Evolutionary conservation across 2,113 vertebrate species (phyloP).

Genomic region (Salvelinus sp.): DNA sequence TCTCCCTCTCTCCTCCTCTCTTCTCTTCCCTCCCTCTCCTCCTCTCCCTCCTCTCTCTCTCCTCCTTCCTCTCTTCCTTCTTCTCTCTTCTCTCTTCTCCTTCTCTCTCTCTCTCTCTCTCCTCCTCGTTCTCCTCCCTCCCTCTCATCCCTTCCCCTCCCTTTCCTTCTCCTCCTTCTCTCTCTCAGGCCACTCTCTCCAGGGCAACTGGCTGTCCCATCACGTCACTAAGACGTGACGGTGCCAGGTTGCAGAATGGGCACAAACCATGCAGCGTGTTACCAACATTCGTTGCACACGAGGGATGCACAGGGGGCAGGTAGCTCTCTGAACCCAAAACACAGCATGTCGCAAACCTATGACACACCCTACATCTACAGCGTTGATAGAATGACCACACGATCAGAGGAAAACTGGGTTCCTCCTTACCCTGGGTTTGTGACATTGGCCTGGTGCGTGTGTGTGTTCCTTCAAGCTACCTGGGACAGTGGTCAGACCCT

Average conservation of each 20-base stretch:
- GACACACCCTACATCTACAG: neutral
- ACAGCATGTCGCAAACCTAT: neutral
- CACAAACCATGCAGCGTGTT: conserved; percentile 90
- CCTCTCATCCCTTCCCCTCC: too few species aligned
- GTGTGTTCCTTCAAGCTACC: conserved; percentile 79
- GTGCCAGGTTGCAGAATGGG: conserved; percentile 93
- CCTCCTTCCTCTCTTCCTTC: too few species aligned
- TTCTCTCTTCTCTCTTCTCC: too few species aligned
- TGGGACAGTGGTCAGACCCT: conserved; percentile 83
- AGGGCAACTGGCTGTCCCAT: conserved; percentile 98
- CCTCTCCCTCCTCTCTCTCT: too few species aligned
- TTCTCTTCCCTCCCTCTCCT: too few species aligned
- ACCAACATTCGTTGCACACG: conserved; percentile 92
- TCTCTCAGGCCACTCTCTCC: conserved; percentile 34
- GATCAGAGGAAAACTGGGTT: neutral
- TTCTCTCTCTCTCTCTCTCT: too few species aligned
- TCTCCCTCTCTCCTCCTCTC: too few species aligned
- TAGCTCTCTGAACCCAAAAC: conserved; percentile 56
- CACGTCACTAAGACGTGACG: conserved; percentile 87
- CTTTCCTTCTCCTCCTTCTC: neutral
- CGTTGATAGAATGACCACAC: neutral
- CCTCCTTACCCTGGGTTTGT: neutral
- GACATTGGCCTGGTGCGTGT: neutral
- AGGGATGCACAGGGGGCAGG: conserved; percentile 87
- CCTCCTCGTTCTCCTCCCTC: too few species aligned